phyloP scores from a whole-genome alignment of 2,797 vertebrate genomes.

The Notamacropus eugenii region DNA sequence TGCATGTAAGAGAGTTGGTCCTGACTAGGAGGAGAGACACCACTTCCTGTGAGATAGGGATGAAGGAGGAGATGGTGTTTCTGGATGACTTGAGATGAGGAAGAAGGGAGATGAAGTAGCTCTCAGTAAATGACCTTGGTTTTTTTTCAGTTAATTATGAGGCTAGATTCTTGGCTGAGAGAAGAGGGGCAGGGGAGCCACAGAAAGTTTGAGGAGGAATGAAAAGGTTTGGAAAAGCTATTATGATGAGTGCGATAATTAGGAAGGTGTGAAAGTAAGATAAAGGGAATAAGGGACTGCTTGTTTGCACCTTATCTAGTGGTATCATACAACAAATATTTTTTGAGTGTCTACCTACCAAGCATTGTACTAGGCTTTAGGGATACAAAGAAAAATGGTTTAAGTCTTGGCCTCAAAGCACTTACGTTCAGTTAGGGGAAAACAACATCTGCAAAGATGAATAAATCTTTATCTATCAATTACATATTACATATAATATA shows the following conservation, averaged over 20 bases:
- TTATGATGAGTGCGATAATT: neutral
- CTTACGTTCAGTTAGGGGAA: neutral
- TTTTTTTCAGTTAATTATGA: neutral
- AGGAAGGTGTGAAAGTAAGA: neutral
- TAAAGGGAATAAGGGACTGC: neutral
- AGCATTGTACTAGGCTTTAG: neutral
- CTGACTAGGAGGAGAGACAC: neutral
- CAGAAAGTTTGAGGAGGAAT: neutral
- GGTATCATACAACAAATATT: no score
- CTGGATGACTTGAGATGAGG: neutral
- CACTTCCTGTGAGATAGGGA: neutral
- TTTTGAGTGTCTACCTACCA: neutral
- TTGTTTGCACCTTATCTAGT: neutral
- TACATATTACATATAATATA: no score
- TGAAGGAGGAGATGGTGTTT: neutral
- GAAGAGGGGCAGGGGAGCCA: accelerated
- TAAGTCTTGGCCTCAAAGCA: neutral
- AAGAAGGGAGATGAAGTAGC: neutral
- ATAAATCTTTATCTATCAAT: neutral
- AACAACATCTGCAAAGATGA: neutral
- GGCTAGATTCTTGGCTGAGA: neutral
- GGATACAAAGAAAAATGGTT: neutral
- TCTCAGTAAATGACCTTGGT: neutral
- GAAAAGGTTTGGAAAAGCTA: neutral
- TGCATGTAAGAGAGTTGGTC: neutral